Base-by-base conservation (phyloP, 2,113 vertebrate species). In the Ammospiza nelsoni region DNA sequence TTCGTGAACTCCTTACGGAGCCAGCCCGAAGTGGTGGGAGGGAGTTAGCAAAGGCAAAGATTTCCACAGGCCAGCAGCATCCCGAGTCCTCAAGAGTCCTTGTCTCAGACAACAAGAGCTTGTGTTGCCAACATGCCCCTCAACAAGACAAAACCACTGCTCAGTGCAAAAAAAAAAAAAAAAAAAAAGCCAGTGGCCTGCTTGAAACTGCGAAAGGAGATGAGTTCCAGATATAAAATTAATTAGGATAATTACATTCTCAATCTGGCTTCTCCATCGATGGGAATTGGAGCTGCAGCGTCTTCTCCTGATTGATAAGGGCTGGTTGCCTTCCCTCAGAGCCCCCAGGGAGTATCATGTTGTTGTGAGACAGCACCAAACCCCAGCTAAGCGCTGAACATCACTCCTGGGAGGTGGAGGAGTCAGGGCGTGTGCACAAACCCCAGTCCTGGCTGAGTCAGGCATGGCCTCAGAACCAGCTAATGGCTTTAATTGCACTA, bases 221-320 rank as follows among this genome's bases (percentile, higher is more conserved):
- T 92, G 57, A 55, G 37, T 66, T 52, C 24, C 6, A 71, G 92
- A 95, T 89, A 92, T 8, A 23, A 71, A 95, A 83, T 80, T 96
- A 94, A 96, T 96, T 90, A 95, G 90, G 74, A 54, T 94, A 92
- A 95, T 94, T 96, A 89, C 89, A 74, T 66, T 89, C 89, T 89
- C 91, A 90, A 85, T 96, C 93, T 96, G 89, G 85, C 71, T 88
- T 87, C 68, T 68, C 72, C 3, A 73, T 92, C 95, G 33, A 8
- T 11, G 68, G 92, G 49, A 35, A 58, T 79, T 25, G 13, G 82
- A 81, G 19, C 71, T 58, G 66, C 43, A 39, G 58, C 21, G 0
- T 52, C 90, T 65, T 27, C 21, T 74, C 48, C 28, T 16, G 4
- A 2, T 63, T 27, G 85, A 82, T 94, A 92, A 90, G 89, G 52